Evolutionary conservation across 2,113 vertebrate genomes (phyloP), one percentile per base, ranked within the genome.

Genomic region (Mastomys coucha): DNA sequence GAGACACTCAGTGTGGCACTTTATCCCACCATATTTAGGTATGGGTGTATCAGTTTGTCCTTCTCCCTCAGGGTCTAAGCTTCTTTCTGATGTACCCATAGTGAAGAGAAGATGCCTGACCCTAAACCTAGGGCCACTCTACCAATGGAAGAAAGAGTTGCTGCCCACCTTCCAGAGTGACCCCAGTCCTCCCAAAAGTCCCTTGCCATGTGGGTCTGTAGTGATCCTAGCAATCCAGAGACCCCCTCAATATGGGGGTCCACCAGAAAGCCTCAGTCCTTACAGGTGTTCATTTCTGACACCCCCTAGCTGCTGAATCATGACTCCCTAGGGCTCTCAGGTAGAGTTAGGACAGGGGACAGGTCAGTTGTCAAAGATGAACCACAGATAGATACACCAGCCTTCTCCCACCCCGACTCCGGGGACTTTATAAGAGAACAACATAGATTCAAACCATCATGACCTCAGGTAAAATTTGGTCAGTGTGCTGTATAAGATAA

Each of bases 31-130:
- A 28, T 14, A 14, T 33, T 42, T 67, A 67, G 58, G 53, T 6
- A 1, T 5, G 60, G 77, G 12, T 31, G 10, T 75, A 8, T 28
- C 67, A 16, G 0, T 31, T 51, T 9, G 28, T 39, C 19, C 53
- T 87, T 5, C n/a, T 91, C 5, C 73, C 67, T 39, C 3, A 0
- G 60, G 5, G 4, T 73, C 78, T 42, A 22, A 58, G 22, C n/a
- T 39, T 76, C 14, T 39, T 67, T 76, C 14, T 14, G 14, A 53
- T 0, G 39, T 36, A 4, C 26, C 1, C 42, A 36, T 39, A 36
- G 39, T 7, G 1, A 1, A 45, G 1, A 3, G 84, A 80, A 75
- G 24, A 36, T 4, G 3, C 0, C 0, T 1, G 33, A 63, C n/a
- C 28, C 49, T 26, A 84, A 53, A 88, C 26, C 0, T 36, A 14